A percentile compares a stretch with the other conserved stretches of the same genome.
phyloP scores from a whole-genome alignment of 2,113 vertebrate species.

The Epinephelus lanceolatus region DNA sequence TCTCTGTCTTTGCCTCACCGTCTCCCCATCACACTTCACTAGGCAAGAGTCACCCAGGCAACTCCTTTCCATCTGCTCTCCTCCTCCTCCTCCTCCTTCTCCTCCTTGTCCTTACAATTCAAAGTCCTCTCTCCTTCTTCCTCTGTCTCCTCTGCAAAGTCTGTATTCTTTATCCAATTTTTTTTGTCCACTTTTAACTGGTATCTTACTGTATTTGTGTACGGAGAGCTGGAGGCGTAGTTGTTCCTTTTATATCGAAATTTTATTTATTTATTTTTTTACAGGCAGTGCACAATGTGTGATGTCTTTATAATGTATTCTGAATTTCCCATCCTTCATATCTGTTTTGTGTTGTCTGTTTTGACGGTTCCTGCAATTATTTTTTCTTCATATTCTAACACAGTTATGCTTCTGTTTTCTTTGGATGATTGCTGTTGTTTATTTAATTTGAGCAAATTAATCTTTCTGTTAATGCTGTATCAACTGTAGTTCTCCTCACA shows the following conservation, averaged over 20 bases:
- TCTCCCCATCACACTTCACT: conserved; percentile 73
- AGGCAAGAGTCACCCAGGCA: conserved; percentile 76
- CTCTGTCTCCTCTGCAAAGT: conserved; percentile 4
- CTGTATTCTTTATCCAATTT: conserved; percentile 8
- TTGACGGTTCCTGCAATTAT: neutral
- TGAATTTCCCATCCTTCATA: neutral
- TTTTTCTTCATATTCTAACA: neutral
- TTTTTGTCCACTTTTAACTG: neutral
- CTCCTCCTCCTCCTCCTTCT: conserved; percentile 24
- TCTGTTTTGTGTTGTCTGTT: neutral
- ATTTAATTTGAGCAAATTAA: neutral
- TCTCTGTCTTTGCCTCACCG: conserved; percentile 47
- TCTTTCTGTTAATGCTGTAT: too few species aligned
- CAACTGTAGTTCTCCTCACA: too few species aligned
- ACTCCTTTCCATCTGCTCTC: conserved; percentile 73
- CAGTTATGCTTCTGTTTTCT: neutral
- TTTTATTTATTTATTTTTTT: neutral
- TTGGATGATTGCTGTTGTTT: neutral
- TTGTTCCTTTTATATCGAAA: neutral
- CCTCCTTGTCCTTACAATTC: neutral
- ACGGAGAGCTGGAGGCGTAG: neutral
- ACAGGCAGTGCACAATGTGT: neutral
- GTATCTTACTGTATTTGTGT: conserved; percentile 16
- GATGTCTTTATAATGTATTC: neutral
- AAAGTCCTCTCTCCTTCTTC: neutral